Conservation (phyloP, 64 coral and sea anemone species). For the Cladopsammia gracilis region DNA sequence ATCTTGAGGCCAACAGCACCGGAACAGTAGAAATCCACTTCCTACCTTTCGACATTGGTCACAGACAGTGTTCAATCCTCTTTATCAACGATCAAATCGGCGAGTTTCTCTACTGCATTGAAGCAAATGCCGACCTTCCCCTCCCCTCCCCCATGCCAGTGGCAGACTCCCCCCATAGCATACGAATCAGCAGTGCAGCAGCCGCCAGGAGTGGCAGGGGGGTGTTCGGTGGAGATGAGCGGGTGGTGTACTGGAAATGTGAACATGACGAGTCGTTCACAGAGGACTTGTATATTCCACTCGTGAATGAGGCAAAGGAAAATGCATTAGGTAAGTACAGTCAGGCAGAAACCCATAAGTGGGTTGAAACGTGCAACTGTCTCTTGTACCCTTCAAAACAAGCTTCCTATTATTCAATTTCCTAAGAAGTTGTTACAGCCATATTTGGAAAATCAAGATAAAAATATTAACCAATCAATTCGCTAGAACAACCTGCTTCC, state of each 20-base stretch:
- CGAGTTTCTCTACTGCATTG: slow-evolving; percentile 97
- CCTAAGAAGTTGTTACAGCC: no score
- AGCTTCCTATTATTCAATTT: no score
- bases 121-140: slow-evolving; percentile 83
- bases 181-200: slow-evolving; percentile 90
- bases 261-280: slow-evolving; percentile 87
- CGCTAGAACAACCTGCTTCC: no score
- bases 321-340: slow-evolving; percentile 84
- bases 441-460: no score
- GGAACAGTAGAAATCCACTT: slow-evolving; percentile 84
- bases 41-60: slow-evolving; percentile 84
- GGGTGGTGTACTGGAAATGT: slow-evolving; percentile 98
- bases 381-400: no score
- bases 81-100: slow-evolving; percentile 97
- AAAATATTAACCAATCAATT: no score
- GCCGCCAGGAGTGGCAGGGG: slow-evolving; percentile 82
- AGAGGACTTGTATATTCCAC: slow-evolving; percentile 84
- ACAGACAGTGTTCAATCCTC: slow-evolving; percentile 96
- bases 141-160: slow-evolving; percentile 86
- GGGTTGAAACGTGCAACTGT: no score
- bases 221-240: slow-evolving; percentile 88
- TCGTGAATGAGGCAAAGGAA: slow-evolving; percentile 84
- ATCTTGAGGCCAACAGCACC: slow-evolving; percentile 72
- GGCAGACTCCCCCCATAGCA: slow-evolving; percentile 74
- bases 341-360: no score